Conservation (phyloP, 2,797 vertebrate species). For the Pagetopsis macropterus region DNA sequence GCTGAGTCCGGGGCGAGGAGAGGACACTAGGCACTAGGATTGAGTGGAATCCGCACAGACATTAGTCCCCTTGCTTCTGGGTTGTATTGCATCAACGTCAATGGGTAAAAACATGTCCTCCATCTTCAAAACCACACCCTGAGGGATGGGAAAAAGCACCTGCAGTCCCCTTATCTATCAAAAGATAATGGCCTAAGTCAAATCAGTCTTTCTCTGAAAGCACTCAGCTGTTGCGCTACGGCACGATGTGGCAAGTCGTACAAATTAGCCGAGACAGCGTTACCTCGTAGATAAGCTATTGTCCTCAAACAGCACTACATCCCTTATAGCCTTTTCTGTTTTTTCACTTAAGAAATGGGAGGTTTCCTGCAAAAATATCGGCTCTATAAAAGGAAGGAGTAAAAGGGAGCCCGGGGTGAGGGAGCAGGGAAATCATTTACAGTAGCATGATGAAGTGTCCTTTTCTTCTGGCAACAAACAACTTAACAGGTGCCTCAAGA, state of each 20-base stretch:
- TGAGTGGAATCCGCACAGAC: conserved; percentile 77
- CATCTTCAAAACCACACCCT: conserved; percentile 81
- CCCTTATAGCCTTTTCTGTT: conserved; percentile 43
- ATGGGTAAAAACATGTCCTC: conserved; percentile 86
- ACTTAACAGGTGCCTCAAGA: conserved; percentile 72
- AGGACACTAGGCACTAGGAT: conserved; percentile 69
- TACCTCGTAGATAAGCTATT: conserved; percentile 77
- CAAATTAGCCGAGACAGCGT: conserved; percentile 80
- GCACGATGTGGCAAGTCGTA: conserved; percentile 78
- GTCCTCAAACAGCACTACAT: conserved; percentile 67
- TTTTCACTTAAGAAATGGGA: conserved; percentile 49
- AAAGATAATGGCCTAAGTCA: conserved; percentile 85
- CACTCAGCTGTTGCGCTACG: conserved; percentile 76
- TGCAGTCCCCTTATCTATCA: conserved; percentile 84
- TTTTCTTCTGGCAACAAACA: conserved; percentile 69
- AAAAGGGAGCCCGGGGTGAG: conserved; percentile 67
- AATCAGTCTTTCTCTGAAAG: conserved; percentile 81
- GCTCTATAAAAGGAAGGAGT: conserved; percentile 63
- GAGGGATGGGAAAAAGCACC: conserved; percentile 75
- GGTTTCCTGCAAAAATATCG: conserved; percentile 61
- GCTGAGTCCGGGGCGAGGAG: conserved; percentile 62
- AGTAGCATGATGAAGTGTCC: conserved; percentile 66
- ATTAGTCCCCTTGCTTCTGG: conserved; percentile 83
- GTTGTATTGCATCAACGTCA: conserved; percentile 84
- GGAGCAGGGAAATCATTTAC: conserved; percentile 71